phyloP scores from a whole-genome alignment of 2,113 vertebrate species.

The Ictidomys tridecemlineatus region DNA sequence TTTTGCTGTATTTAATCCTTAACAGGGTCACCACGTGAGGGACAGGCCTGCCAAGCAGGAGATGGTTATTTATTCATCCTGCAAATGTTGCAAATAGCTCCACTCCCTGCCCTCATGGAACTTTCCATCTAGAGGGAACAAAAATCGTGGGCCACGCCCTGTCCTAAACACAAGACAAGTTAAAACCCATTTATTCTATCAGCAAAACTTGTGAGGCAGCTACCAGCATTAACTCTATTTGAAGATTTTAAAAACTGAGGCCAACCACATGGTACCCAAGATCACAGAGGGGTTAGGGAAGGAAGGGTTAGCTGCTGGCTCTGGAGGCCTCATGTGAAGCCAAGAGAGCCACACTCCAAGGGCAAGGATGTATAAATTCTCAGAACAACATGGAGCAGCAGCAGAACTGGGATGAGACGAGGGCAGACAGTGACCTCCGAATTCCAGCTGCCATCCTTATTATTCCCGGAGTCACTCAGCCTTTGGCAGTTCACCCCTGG shows the following conservation, averaged over 20 bases:
- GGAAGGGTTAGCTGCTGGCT: neutral
- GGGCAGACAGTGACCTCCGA: neutral
- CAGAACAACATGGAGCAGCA: neutral
- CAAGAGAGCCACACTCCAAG: neutral
- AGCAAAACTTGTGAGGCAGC: neutral
- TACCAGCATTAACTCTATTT: neutral
- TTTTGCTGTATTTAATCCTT: constrained; percentile 18
- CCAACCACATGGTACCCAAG: neutral
- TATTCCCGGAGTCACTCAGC: neutral
- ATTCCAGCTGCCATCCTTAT: neutral
- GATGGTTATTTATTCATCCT: neutral
- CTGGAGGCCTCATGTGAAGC: neutral
- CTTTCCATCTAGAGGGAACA: neutral
- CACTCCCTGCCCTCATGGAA: neutral
- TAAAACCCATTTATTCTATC: neutral
- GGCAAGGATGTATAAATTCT: neutral
- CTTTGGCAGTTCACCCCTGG: neutral
- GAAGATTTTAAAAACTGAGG: neutral
- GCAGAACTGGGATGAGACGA: neutral
- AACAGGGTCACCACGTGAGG: neutral
- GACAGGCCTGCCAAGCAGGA: neutral
- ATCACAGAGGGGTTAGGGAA: neutral
- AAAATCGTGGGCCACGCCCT: neutral
- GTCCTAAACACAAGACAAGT: neutral
- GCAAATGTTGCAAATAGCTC: neutral